A percentile compares a stretch with the other conserved stretches of the same genome.
These are phyloP conservation scores for Chiloscyllium punctatum DNA, from an alignment of 2,797 vertebrate species.

Conservation along the genomic window DNA sequence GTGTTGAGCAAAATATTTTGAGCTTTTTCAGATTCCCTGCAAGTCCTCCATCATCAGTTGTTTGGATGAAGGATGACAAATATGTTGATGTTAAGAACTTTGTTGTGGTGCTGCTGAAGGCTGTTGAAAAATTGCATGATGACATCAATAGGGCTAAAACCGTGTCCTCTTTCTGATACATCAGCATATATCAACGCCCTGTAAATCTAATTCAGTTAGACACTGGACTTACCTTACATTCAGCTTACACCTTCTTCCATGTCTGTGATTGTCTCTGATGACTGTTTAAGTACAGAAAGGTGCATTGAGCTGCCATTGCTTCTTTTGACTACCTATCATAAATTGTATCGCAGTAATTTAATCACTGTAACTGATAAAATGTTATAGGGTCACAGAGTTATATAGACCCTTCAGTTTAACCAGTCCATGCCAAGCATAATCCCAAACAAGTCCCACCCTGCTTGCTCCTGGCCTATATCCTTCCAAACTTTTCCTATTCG, in stretches of 20 bases:
- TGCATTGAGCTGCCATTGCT: background rate
- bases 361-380: no score
- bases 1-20: background rate
- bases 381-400: no score
- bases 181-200: slow-evolving; percentile 21
- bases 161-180: slow-evolving; percentile 28
- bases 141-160: slow-evolving; percentile 17
- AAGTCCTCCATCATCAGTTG: slow-evolving; percentile 19
- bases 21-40: background rate
- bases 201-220: slow-evolving; percentile 30
- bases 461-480: no score
- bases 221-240: background rate
- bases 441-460: no score
- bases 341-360: background rate
- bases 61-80: slow-evolving; percentile 26
- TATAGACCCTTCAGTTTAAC: no score
- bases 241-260: background rate
- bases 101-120: slow-evolving; percentile 27
- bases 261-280: background rate
- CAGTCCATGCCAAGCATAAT: no score
- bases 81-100: slow-evolving; percentile 23
- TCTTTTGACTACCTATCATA: background rate
- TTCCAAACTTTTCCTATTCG: no score
- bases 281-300: background rate
- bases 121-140: slow-evolving; percentile 34